A percentile compares a stretch with the other conserved stretches of the same genome.
These are phyloP conservation scores for Tetrao urogallus DNA, from an alignment of 2,113 vertebrate genomes.

Conservation along the genomic window DNA sequence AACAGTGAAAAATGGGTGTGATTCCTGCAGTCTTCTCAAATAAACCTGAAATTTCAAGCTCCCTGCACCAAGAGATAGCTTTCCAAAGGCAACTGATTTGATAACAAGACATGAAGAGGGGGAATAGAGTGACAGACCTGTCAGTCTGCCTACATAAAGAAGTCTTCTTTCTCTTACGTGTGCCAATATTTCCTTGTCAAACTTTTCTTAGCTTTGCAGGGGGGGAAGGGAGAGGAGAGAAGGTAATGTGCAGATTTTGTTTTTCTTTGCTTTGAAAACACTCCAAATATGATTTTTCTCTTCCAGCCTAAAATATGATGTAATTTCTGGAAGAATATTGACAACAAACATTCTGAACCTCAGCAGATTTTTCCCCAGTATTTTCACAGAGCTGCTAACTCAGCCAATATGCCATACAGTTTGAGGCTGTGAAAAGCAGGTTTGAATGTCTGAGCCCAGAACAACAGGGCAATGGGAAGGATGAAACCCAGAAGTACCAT, in stretches of 20 bases:
- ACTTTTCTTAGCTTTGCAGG: background rate
- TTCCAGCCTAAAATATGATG: background rate
- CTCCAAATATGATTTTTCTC: background rate
- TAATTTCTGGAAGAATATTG: background rate
- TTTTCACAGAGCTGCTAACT: background rate
- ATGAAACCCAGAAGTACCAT: background rate
- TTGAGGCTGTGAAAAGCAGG: background rate
- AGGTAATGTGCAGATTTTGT: background rate
- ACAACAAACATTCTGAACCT: background rate
- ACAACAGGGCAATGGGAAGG: accelerated
- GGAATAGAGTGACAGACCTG: background rate
- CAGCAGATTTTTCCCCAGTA: background rate
- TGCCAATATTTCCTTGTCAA: background rate
- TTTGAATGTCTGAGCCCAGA: background rate
- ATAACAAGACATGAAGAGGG: background rate
- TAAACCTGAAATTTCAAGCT: background rate
- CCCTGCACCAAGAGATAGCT: background rate
- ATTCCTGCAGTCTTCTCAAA: background rate
- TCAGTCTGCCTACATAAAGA: background rate
- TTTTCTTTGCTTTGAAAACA: background rate
- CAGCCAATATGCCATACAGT: background rate
- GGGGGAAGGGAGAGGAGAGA: background rate
- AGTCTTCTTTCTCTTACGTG: background rate
- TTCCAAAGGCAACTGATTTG: constrained; percentile 13
- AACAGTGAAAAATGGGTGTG: background rate